Base-by-base conservation (phyloP, 1,140 invertebrate genomes). In the Nixonia krombeini region DNA sequence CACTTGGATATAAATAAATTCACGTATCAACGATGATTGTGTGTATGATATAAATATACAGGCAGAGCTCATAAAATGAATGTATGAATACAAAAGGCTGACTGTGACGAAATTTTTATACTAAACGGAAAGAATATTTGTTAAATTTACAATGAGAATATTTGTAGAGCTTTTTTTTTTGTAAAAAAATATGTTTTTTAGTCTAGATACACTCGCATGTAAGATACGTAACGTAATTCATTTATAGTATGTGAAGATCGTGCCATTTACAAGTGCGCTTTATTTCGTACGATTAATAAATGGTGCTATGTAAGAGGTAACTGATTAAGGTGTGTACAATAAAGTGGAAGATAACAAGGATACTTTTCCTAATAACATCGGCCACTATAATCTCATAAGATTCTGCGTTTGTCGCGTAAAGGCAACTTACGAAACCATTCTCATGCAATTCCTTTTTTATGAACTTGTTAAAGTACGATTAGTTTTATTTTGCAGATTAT, bases 261-360 rank as follows among this genome's bases (percentile, higher is more conserved):
- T 31, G 28, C 28, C 28, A 31, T 31, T 31, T 31, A 4, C 28
- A 31, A 37, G 35, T 37, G 56, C 56, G 44, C 56, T 59, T 59
- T 50, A 18, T 58, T 58, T 49, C 28, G 28, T 59, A 59, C 41
- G 25, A 61, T 21, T 31, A 13, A 51, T 46, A 15, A 52, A 61
- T 61, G 57, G 57, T 61, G 57, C 47, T 61, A 61, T n/a, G 31
- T 40, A 31, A 61, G 45, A 51, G n/a, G 9, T 40, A 26, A 59
- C 38, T 16, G 17, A 18, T 16, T 12, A 35, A 12, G 28, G 1
- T 2, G n/a, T 8, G 28, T 29, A 29, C 28, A 29, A 37, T 37
- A 37, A 13, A 37, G 13, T 4, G 15, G 6, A 37, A 37, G 15
- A 37, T 3, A 8, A 37, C 2, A 15, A 15, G 28, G 10, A 44